phyloP scores from a whole-genome alignment of 2,797 vertebrate genomes.

The Phaenicophaeus curvirostris region DNA sequence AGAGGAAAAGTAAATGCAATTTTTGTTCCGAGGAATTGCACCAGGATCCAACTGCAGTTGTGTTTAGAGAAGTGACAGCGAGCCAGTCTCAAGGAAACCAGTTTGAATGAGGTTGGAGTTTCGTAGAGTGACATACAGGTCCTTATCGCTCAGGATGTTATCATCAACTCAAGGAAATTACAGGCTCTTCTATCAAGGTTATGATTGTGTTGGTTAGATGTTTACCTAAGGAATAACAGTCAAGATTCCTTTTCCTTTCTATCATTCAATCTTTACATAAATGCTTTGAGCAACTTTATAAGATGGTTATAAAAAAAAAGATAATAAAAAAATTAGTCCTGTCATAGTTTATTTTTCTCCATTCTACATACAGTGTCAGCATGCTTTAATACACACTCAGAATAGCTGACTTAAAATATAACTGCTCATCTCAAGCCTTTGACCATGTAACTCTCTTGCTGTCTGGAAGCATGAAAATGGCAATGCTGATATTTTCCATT shows the following conservation, averaged over 20 bases:
- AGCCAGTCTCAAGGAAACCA: neutral
- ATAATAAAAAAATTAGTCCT: no score
- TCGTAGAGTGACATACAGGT: neutral
- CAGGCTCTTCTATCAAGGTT: neutral
- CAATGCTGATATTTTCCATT: neutral
- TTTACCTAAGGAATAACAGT: neutral
- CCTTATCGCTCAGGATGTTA: neutral
- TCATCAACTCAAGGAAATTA: neutral
- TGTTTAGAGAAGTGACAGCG: neutral
- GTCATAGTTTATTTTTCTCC: neutral
- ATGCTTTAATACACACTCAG: neutral
- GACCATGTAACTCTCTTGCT: neutral
- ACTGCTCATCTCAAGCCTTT: neutral
- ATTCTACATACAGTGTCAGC: neutral
- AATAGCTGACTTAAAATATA: neutral
- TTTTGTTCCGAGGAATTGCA: neutral
- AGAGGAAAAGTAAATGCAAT: neutral
- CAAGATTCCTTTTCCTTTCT: neutral
- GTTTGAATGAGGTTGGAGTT: neutral
- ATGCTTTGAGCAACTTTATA: neutral
- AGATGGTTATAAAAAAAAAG: accelerated
- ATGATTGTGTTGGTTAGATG: neutral
- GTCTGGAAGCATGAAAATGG: neutral
- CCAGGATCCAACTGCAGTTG: neutral
- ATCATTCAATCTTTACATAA: neutral